phyloP scores from a whole-genome alignment of 2,888 invertebrate species.

The Rhodophaea formosa region DNA sequence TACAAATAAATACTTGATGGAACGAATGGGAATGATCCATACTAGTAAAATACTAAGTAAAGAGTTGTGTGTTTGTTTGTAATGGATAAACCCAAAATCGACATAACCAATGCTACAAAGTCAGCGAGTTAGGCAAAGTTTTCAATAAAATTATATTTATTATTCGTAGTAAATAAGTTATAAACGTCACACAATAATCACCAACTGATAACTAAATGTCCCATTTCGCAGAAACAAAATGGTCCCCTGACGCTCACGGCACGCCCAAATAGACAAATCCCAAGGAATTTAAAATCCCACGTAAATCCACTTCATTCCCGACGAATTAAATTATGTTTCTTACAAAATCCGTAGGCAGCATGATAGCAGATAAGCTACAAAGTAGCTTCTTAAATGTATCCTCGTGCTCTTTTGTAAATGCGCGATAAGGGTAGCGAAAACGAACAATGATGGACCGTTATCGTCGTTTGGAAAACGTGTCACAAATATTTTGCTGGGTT shows the following conservation, averaged over 20 bases:
- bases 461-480: background rate
- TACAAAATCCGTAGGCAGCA: constrained; percentile 39
- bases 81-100: too few species aligned
- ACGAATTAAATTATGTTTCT: constrained; percentile 48
- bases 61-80: too few species aligned
- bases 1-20: too few species aligned
- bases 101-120: too few species aligned
- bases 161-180: too few species aligned
- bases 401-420: constrained; percentile 19
- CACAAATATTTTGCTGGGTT: background rate
- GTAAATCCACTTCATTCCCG: constrained; percentile 46
- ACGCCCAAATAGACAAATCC: constrained; percentile 53
- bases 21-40: too few species aligned
- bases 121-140: too few species aligned
- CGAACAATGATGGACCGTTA: constrained; percentile 20
- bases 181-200: too few species aligned
- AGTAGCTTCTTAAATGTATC: constrained; percentile 39
- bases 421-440: constrained; percentile 19
- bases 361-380: constrained; percentile 42
- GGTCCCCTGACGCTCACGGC: constrained; percentile 34
- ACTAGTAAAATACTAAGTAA: too few species aligned
- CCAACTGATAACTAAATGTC: too few species aligned
- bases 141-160: too few species aligned
- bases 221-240: too few species aligned
- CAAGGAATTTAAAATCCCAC: constrained; percentile 45